Evolutionary conservation across 2,888 invertebrate species (phyloP).

Genomic region (Chironomus riparius): DNA sequence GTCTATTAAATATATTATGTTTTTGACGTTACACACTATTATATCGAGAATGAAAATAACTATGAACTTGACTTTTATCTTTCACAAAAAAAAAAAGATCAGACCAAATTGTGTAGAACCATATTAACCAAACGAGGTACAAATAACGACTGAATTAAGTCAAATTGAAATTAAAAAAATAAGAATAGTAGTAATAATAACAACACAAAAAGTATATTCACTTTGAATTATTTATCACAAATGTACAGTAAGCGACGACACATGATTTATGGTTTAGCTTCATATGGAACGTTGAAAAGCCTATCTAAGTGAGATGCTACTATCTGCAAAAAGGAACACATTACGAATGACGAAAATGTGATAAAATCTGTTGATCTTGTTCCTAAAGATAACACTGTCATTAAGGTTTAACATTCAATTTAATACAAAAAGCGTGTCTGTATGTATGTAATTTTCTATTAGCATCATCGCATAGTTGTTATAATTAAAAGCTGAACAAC

Average conservation of each 20-base stretch:
- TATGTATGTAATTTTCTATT: too few species aligned
- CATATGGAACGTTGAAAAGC: neutral
- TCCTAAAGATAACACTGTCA: too few species aligned
- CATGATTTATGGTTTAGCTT: neutral
- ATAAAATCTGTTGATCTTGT: neutral
- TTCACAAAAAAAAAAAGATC: neutral
- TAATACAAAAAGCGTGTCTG: too few species aligned
- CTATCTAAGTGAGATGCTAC: neutral
- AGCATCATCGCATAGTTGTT: too few species aligned
- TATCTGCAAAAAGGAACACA: neutral
- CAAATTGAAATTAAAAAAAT: slow-evolving; percentile 26
- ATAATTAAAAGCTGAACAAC: too few species aligned
- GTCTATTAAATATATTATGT: neutral
- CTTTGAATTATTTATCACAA: slow-evolving; percentile 25
- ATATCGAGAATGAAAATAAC: neutral
- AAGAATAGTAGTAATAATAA: neutral
- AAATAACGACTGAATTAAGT: slow-evolving; percentile 26
- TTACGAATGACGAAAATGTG: neutral
- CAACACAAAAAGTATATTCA: slow-evolving; percentile 22
- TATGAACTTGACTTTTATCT: slow-evolving; percentile 16
- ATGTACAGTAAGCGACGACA: neutral
- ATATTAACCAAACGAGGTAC: slow-evolving; percentile 5
- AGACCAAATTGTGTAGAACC: neutral
- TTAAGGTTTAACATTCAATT: too few species aligned
- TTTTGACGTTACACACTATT: neutral